Evolutionary conservation across 2,888 invertebrate species (phyloP).

Genomic region (Cetonia aurata): DNA sequence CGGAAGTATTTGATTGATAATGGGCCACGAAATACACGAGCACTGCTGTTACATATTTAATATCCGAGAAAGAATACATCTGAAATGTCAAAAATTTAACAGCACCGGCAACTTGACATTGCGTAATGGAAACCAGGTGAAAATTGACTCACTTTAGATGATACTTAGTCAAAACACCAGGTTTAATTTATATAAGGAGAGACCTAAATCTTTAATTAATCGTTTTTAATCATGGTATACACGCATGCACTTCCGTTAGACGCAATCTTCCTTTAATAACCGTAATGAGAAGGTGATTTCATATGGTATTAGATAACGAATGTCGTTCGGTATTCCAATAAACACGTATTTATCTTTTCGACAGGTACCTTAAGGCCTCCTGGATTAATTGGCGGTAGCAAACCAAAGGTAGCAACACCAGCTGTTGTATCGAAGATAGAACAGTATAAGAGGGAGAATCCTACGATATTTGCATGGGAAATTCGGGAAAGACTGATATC

Average conservation of each 20-base stretch:
- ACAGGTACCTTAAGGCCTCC: conserved; percentile 90
- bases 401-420: conserved; percentile 98
- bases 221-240: no score
- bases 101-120: conserved; percentile 11
- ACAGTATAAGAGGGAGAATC: conserved; percentile 97
- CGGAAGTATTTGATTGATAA: conserved; percentile 37
- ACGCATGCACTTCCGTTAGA: no score
- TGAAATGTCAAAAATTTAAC: conserved; percentile 22
- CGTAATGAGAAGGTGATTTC: no score
- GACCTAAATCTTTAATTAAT: no score
- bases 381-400: conserved; percentile 94
- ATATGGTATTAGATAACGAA: no score
- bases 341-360: conserved; percentile 59
- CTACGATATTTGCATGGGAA: conserved; percentile 99
- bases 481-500: conserved; percentile 95
- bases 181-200: no score
- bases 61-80: conserved; percentile 12
- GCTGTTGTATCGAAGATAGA: conserved; percentile 98
- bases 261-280: no score
- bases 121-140: conserved; percentile 31
- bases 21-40: conserved; percentile 19
- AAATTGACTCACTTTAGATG: background rate
- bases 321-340: background rate
- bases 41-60: conserved; percentile 14
- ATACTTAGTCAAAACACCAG: no score